Evolutionary conservation across 2,113 vertebrate species (phyloP), one percentile per base, ranked within the genome.

Genomic region (Phrynosoma platyrhinos): DNA sequence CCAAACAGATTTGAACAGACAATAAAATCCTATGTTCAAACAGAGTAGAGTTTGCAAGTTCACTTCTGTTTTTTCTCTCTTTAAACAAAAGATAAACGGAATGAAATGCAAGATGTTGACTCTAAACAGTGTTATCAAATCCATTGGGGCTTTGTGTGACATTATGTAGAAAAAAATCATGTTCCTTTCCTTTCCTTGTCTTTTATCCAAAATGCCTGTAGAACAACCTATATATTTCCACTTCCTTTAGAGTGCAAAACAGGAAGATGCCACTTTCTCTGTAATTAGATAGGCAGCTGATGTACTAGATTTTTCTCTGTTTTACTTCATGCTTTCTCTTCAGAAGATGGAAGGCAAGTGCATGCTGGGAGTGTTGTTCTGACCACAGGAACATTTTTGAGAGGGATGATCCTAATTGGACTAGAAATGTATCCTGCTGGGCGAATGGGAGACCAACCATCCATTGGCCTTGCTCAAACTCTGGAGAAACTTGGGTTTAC

Each of bases 321-420:
- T 86, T 78, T 83, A 32, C 47, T 90, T 32, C 14, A 53, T 69
- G 2, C 92, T 93, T 36, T 32, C 20, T 30, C 30, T 27, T 4
- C 89, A 99, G 98, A 92, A 3, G 95, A 98, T 71, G 97, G 95
- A 87, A 95, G 92, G 88, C 87, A 82, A 0, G 91, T 99, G 9
- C 76, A 16, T 12, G 97, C 98, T 16, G 91, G 94, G 42, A 98
- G 98, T 0, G 96, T 99, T 86, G 40, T 99, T 92, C 95, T 99
- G n/a, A 99, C 99, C 58, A 98, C 98, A 0, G 99, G 99, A 6
- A 99, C 98, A 0, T 99, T 99, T 93, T 95, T 99, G 80, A 98
- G 98, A 68, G 99, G 98, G 1, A 79, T 96, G 91, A 89, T 99
- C 84, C 94, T 98, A 72, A 91, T 99, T 6, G 99, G 98, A 7